Base-by-base conservation (phyloP, 2,888 invertebrate genomes). In the Eutolmus rufibarbis region DNA sequence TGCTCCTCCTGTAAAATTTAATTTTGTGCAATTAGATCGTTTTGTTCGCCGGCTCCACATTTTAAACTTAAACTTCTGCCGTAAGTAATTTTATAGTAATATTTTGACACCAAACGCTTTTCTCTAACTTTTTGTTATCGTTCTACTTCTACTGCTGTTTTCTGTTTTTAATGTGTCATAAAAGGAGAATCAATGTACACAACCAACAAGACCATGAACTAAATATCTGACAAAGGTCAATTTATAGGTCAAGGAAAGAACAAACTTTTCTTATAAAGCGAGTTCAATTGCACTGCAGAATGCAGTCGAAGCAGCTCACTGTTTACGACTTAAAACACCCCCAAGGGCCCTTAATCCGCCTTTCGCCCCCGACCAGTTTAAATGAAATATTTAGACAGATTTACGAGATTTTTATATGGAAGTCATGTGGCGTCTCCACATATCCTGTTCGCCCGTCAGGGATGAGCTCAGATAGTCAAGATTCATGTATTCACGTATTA, bases 401-500 rank as follows among this genome's bases (percentile, higher is more conserved):
- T 88, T 88, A 88, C 86, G 88, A 88, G 87, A 88, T 86, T 87
- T 88, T 88, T 88, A 88, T 88, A 87, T 86, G 78, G 88, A 87
- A 87, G 88, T 88, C 88, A 88, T 88, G 88, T 85, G 88, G 88
- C 88, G 88, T 87, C 88, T 86, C 85, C 86, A 85, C 86, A 88
- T 87, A 87, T 85, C 88, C 76, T 86, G 79, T 79, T 78, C 51
- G 81, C 23, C 85, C 85, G 74, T 86, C 79, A 87, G 78, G 87
- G 78, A 84, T 87, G 87, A 85, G 76, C 78, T 78, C 66, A 57
- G 37, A 81, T 46, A 86, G 81, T 74, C 28, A 34, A 74, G 56
- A 88, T 87, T 87, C 87, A 88, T 87, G 78, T 86, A 88, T 88
- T 86, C 88, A 82, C 74, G 78, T 77, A 88, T 86, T 87, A 87